Base-by-base conservation (phyloP, 2,888 invertebrate species). In the Tillus elongatus region DNA sequence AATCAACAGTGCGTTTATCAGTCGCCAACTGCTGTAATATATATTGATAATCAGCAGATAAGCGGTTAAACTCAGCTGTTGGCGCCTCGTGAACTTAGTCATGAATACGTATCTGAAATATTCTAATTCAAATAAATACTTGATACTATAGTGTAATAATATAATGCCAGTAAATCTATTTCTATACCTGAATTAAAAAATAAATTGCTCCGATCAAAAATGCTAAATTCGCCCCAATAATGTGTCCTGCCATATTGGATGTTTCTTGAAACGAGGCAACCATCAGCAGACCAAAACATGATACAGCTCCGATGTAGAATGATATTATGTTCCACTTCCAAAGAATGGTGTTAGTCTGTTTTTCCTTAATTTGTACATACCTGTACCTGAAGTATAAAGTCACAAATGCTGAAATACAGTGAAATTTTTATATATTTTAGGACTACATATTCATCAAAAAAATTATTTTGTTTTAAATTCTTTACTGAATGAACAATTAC, bases 271-370 rank as follows among this genome's bases (percentile, higher is more conserved):
- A 19, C 6, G 6, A 8, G 6, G 24, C 24, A 19, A 19, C 24
- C 24, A 19, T 19, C 24, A n/a, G 6, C n/a, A 19, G 6, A n/a
- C 24, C 24, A n/a, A 19, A 19, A 19, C 24, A 19, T 8, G 24
- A 6, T 8, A 19, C n/a, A 8, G n/a, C n/a, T n/a, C 24, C 24
- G 24, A 19, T 19, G 24, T 8, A 6, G n/a, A 19, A 19, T 8
- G 24, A 19, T 19, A 19, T 19, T n/a, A n/a, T 19, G 24, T 19
- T 19, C 24, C 24, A 19, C n/a, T 19, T 19, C 24, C 24, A 19
- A 8, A 19, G n/a, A 6, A 8, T 19, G 6, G n/a, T 8, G n/a
- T 19, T 19, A 8, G n/a, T 8, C n/a, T 19, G 6, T 6, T 19
- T n/a, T n/a, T 8, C 6, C n/a, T 19, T 19, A n/a, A 19, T 19